Evolutionary conservation across 1,140 invertebrate genomes (phyloP).

Genomic region (Nixonia krombeini): DNA sequence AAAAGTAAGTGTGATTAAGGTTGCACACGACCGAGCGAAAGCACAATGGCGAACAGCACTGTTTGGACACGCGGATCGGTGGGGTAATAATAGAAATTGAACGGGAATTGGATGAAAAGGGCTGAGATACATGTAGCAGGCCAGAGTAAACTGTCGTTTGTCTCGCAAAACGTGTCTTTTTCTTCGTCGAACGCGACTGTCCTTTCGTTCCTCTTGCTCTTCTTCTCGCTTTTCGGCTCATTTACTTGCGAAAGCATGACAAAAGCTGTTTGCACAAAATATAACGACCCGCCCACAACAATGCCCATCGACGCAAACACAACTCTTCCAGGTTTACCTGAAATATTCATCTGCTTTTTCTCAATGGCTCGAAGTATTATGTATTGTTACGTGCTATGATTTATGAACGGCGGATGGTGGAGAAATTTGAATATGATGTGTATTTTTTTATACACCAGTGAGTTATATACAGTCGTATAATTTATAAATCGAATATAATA

Average conservation of each 20-base stretch:
- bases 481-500: no score
- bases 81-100: slow-evolving; percentile 19
- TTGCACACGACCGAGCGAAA: slow-evolving; percentile 12
- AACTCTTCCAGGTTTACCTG: slow-evolving; percentile 15
- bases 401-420: no score
- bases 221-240: slow-evolving; percentile 12
- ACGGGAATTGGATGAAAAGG: slow-evolving; percentile 28
- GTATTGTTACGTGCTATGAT: no score
- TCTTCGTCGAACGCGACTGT: slow-evolving; percentile 13
- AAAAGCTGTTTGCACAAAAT: slow-evolving; percentile 30
- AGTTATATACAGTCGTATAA: no score
- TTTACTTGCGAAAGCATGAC: slow-evolving; percentile 25
- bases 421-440: no score
- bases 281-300: slow-evolving; percentile 27
- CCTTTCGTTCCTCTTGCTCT: background rate
- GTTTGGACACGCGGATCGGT: slow-evolving; percentile 31
- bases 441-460: no score
- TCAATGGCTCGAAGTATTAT: background rate
- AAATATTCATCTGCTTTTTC: background rate
- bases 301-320: slow-evolving; percentile 18
- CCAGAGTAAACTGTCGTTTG: slow-evolving; percentile 24
- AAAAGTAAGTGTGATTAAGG: slow-evolving; percentile 29
- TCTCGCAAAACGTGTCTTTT: slow-evolving; percentile 21
- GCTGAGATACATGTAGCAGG: slow-evolving; percentile 8
- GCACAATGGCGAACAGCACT: slow-evolving; percentile 27